Percentiles rank a stretch among this genome's conserved stretches.
Conservation (phyloP, 2,888 invertebrate species). For the Eurois occulta region DNA sequence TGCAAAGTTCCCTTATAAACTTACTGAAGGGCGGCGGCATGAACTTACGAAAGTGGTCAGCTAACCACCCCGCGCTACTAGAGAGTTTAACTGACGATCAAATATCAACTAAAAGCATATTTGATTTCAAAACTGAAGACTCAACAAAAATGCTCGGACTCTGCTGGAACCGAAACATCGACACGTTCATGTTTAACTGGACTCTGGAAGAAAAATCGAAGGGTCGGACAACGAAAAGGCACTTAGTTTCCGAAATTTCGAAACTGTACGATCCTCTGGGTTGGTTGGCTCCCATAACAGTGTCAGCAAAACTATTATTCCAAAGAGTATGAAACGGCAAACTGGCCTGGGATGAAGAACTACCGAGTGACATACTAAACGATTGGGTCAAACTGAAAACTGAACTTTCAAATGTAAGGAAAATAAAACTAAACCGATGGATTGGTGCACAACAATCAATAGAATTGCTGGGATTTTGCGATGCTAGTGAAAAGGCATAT, state of each 20-base stretch:
- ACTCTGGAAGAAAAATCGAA: not conserved
- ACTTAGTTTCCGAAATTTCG: slow-evolving; percentile 17
- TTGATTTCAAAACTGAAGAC: not conserved
- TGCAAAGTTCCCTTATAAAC: too few species aligned
- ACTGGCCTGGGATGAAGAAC: slow-evolving; percentile 10
- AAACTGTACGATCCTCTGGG: slow-evolving; percentile 14
- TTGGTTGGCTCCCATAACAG: slow-evolving; percentile 14
- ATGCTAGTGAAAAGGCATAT: not conserved
- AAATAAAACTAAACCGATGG: slow-evolving; percentile 12
- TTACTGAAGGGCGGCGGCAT: too few species aligned
- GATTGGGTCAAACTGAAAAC: not conserved
- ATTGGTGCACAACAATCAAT: slow-evolving; percentile 4
- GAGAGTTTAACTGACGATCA: not conserved
- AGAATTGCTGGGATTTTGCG: too few species aligned
- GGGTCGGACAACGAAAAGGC: not conserved
- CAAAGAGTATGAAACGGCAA: slow-evolving; percentile 14
- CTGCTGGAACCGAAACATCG: not conserved
- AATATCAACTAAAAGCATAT: not conserved
- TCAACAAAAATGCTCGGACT: not conserved
- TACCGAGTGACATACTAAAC: slow-evolving; percentile 11
- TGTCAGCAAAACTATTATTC: slow-evolving; percentile 14
- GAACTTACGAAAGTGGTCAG: too few species aligned
- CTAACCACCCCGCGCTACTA: not conserved
- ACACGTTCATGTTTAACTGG: not conserved
- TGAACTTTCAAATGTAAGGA: not conserved